Base-by-base conservation (phyloP, 2,888 invertebrate species). In the Pheosia tremula region DNA sequence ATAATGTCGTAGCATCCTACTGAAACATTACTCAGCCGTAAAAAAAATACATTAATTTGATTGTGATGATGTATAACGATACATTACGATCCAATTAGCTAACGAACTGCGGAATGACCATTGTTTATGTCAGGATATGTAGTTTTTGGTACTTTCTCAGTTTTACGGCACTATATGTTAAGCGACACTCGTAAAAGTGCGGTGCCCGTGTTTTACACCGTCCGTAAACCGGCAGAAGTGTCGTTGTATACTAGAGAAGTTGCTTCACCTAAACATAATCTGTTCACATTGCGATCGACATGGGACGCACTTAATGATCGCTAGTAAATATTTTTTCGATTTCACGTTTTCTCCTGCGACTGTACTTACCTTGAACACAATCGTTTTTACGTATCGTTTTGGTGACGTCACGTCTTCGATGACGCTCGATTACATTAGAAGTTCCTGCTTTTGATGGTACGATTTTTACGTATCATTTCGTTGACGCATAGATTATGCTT, bases 81-180 rank as follows among this genome's bases (percentile, higher is more conserved):
- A 75, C 80, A 86, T 85, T 84, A 87, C 81, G 79, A 79, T 77
- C 81, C 86, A 85, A 90, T 89, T 88, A 86, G 82, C 85, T 89
- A 89, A 88, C 85, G 87, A 87, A 88, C 83, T 82, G 79, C 84
- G 83, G 81, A 86, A 88, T 84, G 83, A 81, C 82, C 81, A 80
- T 83, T 83, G 83, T 86, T 84, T 85, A 83, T 82, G 83, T 83
- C 77, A 73, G 68, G 67, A 71, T 78, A 73, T 78, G 76, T 82
- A 80, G 85, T 85, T 87, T 89, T 86, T 79, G 84, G 83, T 85
- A 81, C 84, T 81, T 81, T 78, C 82, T 75, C 79, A 77, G 81
- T 88, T 91, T 90, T 89, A 91, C 81, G 84, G 84, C 85, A 81
- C 83, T 86, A 85, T 90, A 89, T 89, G 88, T 91, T 91, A 90